Evolutionary conservation across 2,797 vertebrate genomes (phyloP).

Genomic region (Oreonectes daqikongensis): DNA sequence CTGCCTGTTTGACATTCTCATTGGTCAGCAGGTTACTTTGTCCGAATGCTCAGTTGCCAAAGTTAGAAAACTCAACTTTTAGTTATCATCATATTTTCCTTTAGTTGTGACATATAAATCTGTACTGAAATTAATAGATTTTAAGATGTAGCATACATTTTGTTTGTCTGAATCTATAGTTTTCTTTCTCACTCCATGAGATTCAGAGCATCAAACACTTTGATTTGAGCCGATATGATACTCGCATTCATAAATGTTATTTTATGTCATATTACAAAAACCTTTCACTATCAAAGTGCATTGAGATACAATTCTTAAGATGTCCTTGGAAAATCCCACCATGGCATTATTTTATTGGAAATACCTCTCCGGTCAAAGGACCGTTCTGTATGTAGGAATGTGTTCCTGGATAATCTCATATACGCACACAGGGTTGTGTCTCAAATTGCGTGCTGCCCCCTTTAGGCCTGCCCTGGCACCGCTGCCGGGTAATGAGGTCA

Average conservation of each 20-base stretch:
- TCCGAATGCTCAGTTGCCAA: neutral
- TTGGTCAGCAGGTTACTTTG: neutral
- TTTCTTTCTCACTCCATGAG: neutral
- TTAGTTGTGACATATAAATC: too few relatives aligned
- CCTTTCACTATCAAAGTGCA: neutral
- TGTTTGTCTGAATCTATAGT: neutral
- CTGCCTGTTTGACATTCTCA: neutral
- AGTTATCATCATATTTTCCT: neutral
- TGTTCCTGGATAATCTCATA: constrained; percentile 16
- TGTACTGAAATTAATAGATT: too few relatives aligned
- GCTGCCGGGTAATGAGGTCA: constrained; percentile 48
- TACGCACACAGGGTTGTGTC: neutral
- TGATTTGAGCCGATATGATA: neutral
- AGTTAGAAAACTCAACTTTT: neutral
- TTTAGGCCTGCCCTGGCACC: constrained; percentile 45
- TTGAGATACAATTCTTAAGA: neutral
- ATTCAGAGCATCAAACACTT: too few relatives aligned
- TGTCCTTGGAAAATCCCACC: constrained; percentile 5
- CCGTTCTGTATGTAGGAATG: constrained; percentile 23
- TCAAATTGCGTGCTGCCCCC: constrained; percentile 45
- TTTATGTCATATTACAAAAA: neutral
- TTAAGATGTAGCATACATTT: too few relatives aligned
- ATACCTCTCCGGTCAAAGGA: neutral
- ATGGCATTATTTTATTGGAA: neutral
- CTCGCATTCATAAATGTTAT: too few relatives aligned